Percentiles rank a stretch among this genome's conserved stretches.
phyloP scores from a whole-genome alignment of 2,888 invertebrate genomes.

The Hetaerina titia region DNA sequence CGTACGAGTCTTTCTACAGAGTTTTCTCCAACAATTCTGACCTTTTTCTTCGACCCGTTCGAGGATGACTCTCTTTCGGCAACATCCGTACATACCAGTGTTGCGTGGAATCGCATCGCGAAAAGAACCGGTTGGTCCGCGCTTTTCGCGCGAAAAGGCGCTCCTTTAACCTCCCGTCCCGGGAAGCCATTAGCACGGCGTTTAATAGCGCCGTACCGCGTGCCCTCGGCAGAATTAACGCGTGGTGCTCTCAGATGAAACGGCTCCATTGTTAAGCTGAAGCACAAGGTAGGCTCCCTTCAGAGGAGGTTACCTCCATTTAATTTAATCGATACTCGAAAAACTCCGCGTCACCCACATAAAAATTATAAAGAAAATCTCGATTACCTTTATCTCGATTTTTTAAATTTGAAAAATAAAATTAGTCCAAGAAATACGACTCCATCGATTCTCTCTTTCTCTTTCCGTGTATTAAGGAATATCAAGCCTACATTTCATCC shows the following conservation, averaged over 20 bases:
- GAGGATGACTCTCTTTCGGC: too few relatives aligned
- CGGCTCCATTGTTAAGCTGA: neutral
- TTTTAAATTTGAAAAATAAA: too few relatives aligned
- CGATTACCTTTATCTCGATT: too few relatives aligned
- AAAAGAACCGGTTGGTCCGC: neutral
- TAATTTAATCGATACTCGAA: neutral
- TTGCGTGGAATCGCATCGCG: neutral
- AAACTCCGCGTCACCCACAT: neutral
- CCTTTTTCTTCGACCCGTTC: too few relatives aligned
- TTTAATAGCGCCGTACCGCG: neutral
- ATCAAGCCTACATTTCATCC: neutral
- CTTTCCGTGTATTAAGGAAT: neutral
- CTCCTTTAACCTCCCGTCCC: neutral
- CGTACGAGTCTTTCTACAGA: too few relatives aligned
- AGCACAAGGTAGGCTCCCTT: neutral
- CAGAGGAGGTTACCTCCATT: neutral
- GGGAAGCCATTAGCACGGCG: conserved; percentile 3
- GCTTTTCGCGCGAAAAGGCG: neutral
- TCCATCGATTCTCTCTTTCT: neutral
- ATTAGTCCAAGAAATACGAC: too few relatives aligned
- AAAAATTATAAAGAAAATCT: neutral
- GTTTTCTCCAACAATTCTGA: too few relatives aligned
- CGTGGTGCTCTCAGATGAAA: neutral
- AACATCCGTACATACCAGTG: too few relatives aligned
- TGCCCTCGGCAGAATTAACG: neutral